Percentiles rank a stretch among this genome's conserved stretches.
These are phyloP conservation scores for Apoderus coryli DNA, from an alignment of 2,888 invertebrate genomes.

Conservation along the genomic window DNA sequence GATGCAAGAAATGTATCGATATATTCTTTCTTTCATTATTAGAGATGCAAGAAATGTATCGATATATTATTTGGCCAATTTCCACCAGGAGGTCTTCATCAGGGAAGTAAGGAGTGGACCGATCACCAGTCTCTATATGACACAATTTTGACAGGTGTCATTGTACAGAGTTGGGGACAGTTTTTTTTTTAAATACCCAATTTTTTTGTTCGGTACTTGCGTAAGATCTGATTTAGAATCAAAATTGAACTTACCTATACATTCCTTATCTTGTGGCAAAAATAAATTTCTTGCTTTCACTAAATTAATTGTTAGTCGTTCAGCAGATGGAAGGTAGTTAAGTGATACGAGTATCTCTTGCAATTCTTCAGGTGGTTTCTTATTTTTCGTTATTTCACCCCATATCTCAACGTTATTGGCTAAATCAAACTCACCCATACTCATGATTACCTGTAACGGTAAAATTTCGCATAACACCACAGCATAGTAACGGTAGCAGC, in stretches of 20 bases:
- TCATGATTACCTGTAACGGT: slow-evolving; percentile 47
- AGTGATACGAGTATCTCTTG: slow-evolving; percentile 73
- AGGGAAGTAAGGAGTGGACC: too few relatives aligned
- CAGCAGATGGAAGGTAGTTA: slow-evolving; percentile 67
- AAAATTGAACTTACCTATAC: slow-evolving; percentile 40
- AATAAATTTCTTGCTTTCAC: slow-evolving; percentile 73
- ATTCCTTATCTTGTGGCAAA: slow-evolving; percentile 51
- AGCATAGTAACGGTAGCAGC: too few relatives aligned
- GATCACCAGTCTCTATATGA: too few relatives aligned
- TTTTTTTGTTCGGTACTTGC: slow-evolving; percentile 1
- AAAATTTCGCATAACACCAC: too few relatives aligned
- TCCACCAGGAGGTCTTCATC: too few relatives aligned
- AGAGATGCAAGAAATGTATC: too few relatives aligned
- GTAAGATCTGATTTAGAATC: neutral
- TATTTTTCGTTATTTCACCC: slow-evolving; percentile 73
- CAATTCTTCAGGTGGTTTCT: slow-evolving; percentile 66
- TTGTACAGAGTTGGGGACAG: too few relatives aligned
- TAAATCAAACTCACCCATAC: slow-evolving; percentile 64
- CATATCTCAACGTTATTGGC: slow-evolving; percentile 68
- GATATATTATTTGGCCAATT: too few relatives aligned
- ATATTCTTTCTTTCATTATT: too few relatives aligned
- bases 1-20: too few relatives aligned
- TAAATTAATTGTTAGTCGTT: slow-evolving; percentile 42
- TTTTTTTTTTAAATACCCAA: too few relatives aligned
- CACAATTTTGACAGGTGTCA: too few relatives aligned